Base-by-base conservation (phyloP, 2,113 vertebrate species). In the Pipra filicauda region DNA sequence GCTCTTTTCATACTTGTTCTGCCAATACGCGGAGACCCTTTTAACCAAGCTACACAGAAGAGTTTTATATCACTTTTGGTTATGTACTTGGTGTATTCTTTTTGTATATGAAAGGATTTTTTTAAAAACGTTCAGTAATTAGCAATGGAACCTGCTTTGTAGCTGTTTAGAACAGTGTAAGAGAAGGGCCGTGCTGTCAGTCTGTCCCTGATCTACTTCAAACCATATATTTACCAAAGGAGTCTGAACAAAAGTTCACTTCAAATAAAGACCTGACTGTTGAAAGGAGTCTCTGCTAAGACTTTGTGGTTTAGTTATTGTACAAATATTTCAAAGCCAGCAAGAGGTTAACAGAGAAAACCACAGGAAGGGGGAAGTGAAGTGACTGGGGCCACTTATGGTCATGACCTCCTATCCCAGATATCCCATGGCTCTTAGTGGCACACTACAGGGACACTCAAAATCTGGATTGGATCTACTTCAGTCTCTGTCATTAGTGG, bases 1-100 rank as follows among this genome's bases (percentile, higher is more conserved):
- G 97, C 97, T 97, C 96, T 97, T 97, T 97, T 97, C 97, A 96
- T 97, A 97, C 94, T 97, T 95, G 95, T 97, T 93, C 97, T 97
- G 90, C 96, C 91, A 93, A 96, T 95, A 95, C 16, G 91, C 85
- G 70, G 89, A 96, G 93, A 97, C 93, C 95, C 93, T 96, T 97
- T 97, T 97, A 96, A 96, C 91, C 77, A 89, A 96, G 97, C 97
- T 97, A 95, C 95, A 93, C 93, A 93, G 94, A 97, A 93, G 88
- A 94, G 95, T 96, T 97, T 97, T 97, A 95, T 97, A 97, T 95
- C 94, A 75, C 96, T 97, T 97, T 96, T 94, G 96, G 95, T 97
- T 96, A 94, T 93, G 91, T 95, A 96, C 85, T 94, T 96, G 95
- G 95, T 96, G 95, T 97, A 93, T 96, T 96, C 93, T 97, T 97